Percentiles rank a stretch among this genome's conserved stretches.
Evolutionary conservation across 2,888 invertebrate genomes (phyloP).

Genomic region (Lepidocyrtoides sp.): DNA sequence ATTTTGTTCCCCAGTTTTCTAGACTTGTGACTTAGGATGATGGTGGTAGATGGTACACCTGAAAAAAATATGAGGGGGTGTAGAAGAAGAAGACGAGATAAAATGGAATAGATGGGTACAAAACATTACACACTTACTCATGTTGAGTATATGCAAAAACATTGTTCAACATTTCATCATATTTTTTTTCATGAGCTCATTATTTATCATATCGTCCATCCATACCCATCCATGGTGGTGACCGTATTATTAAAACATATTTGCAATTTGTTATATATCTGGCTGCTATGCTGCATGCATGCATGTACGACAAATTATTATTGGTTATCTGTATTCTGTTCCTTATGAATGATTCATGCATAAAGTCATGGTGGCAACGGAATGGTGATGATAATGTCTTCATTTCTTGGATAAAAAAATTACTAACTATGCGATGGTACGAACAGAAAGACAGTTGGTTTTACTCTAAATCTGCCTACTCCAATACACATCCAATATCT

Average conservation of each 20-base stretch:
- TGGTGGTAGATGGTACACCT: no score
- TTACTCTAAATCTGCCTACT: no score
- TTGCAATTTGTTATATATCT: not conserved
- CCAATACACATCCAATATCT: no score
- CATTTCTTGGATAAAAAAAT: no score
- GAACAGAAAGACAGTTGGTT: no score
- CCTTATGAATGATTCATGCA: constrained; percentile 17
- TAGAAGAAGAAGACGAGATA: no score
- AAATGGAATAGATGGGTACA: not conserved
- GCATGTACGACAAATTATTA: not conserved
- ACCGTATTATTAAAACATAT: not conserved
- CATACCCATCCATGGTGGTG: not conserved
- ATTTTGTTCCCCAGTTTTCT: not conserved
- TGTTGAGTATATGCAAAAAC: not conserved
- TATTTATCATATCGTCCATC: not conserved
- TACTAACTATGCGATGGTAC: no score
- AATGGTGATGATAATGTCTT: no score
- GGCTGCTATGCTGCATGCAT: not conserved
- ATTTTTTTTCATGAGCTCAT: not conserved
- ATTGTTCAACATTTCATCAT: constrained; percentile 22
- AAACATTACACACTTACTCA: not conserved
- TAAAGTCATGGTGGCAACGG: not conserved
- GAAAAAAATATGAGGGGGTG: not conserved
- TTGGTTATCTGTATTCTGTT: not conserved
- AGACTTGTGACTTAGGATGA: no score